Base-by-base conservation (phyloP, 2,113 vertebrate genomes). In the Chloropsis hardwickii region DNA sequence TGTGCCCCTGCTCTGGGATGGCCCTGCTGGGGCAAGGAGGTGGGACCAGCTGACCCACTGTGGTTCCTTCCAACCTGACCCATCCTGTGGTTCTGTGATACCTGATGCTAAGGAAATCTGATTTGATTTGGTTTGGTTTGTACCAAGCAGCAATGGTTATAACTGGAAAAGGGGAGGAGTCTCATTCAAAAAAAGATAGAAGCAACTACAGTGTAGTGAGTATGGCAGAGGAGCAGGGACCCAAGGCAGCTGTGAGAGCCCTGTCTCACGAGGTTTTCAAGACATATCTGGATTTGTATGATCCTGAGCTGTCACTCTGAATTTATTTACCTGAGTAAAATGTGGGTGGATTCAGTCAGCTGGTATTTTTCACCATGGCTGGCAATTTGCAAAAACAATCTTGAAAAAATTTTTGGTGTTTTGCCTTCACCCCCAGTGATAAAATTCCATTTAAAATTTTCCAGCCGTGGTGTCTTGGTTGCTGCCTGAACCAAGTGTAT, bases 401-500 rank as follows among this genome's bases (percentile, higher is more conserved):
- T 44, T 54, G 12, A n/a, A 37, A 67, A 53, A 22, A 7, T 2
- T 37, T 71, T 80, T 3, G 40, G 9, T 57, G 17, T 27, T 29
- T 40, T 79, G 31, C 14, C 7, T 62, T 60, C 25, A 2, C 4
- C 10, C 4, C 5, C 13, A 22, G 1, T 0, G 0, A 51, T 37
- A 24, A 3, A 3, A 39, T 24, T 54, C 9, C 25, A 25, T 61
- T 71, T 42, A 27, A 71, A 62, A 33, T 24, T 84, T 93, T 71
- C 11, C n/a, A 61, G 42, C 40, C 5, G 2, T 39, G n/a, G 80
- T 12, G 39, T 88, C 50, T 67, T 48, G 12, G 39, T 10, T 50
- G 31, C 10, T 73, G 29, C 18, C 29, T 77, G 64, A 54, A 71
- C 11, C 5, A 72, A 51, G 13, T 6, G 31, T 14, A 24, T 16